Evolutionary conservation across 2,113 vertebrate species (phyloP).

Genomic region (Sylvilagus bachmani): DNA sequence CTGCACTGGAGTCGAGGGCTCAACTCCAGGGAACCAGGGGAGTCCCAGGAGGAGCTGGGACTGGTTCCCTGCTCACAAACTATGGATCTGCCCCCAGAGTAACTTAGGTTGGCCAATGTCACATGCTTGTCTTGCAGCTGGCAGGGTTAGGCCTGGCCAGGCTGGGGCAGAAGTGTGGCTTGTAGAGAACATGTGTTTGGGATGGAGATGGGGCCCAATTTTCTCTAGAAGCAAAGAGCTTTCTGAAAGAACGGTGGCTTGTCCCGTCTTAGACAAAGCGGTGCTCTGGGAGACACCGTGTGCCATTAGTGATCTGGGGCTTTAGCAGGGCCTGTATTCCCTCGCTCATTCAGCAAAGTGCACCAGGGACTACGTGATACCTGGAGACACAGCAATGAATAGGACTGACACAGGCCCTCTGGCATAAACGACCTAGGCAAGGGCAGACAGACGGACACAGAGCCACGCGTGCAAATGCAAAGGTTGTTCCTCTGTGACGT

Average conservation of each 20-base stretch:
- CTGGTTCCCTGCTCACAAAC: background rate
- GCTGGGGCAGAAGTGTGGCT: background rate
- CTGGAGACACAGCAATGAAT: fast-evolving
- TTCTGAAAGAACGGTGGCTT: background rate
- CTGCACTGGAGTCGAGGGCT: background rate
- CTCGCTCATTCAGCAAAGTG: background rate
- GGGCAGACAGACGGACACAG: background rate
- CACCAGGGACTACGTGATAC: background rate
- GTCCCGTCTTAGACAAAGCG: background rate
- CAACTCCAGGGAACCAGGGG: background rate
- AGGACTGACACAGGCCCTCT: background rate
- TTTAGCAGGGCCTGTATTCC: background rate
- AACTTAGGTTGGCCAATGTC: background rate
- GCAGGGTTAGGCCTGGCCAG: background rate
- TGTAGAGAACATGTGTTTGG: background rate
- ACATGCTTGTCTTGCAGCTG: background rate
- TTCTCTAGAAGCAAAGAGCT: background rate
- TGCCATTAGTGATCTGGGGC: background rate
- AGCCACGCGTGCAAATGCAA: background rate
- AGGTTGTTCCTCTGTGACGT: background rate
- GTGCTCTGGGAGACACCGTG: background rate
- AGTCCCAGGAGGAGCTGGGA: background rate
- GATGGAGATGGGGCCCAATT: background rate
- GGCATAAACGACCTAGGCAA: background rate
- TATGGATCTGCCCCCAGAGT: background rate